A percentile compares a stretch with the other conserved stretches of the same genome.
These are phyloP conservation scores for Drosophila nigrodunni DNA, from an alignment of 1,140 invertebrate species.

Conservation along the genomic window DNA sequence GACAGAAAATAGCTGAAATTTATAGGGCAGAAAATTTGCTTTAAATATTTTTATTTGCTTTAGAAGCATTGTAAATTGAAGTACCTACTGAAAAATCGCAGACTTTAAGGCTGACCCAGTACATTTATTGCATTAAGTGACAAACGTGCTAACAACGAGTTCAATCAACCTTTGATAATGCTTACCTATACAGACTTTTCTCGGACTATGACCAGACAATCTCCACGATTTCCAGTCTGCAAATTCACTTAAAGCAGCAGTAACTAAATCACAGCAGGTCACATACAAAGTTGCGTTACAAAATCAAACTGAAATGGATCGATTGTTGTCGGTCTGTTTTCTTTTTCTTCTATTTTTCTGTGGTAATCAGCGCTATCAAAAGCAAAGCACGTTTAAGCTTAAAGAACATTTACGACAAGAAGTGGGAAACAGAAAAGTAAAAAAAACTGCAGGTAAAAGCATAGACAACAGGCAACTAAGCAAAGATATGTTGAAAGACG, in stretches of 20 bases:
- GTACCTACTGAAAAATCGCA: not conserved
- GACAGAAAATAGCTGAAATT: not conserved
- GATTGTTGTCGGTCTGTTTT: constrained; percentile 29
- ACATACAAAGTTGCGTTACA: constrained; percentile 12
- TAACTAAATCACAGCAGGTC: constrained; percentile 16
- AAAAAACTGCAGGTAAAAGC: constrained; percentile 7
- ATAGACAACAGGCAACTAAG: constrained; percentile 13
- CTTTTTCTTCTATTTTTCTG: not conserved
- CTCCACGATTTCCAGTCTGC: not conserved
- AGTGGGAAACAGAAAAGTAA: not conserved
- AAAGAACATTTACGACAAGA: constrained; percentile 28
- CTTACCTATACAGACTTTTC: constrained; percentile 1
- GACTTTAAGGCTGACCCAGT: not conserved
- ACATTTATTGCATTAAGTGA: constrained; percentile 1
- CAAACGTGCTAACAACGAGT: not conserved
- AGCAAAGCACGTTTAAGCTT: constrained; percentile 61
- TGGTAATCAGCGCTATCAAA: constrained; percentile 60
- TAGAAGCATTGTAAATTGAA: too few relatives aligned
- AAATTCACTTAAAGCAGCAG: constrained; percentile 11
- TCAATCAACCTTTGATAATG: constrained; percentile 5
- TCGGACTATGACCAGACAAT: constrained; percentile 3
- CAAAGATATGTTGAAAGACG: constrained; percentile 49
- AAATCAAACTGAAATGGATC: constrained; percentile 34
- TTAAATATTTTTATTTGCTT: too few relatives aligned
- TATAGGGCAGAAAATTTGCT: not conserved